These are phyloP conservation scores for Apocheima hispidaria DNA, from an alignment of 2,888 invertebrate genomes.

Conservation along the genomic window DNA sequence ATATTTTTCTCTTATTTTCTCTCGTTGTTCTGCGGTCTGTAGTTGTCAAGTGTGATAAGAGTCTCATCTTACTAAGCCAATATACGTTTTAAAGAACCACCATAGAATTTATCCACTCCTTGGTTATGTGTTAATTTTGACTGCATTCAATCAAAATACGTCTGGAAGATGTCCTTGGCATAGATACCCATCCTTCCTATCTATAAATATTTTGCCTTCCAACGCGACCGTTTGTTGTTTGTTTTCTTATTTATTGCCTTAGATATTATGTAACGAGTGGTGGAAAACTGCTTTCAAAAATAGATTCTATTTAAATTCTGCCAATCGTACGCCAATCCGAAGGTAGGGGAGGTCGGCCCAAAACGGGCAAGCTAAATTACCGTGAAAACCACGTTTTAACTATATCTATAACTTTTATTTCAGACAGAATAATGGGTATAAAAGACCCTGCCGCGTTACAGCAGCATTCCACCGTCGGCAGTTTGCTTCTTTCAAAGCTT, in stretches of 20 bases:
- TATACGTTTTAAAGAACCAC: not conserved
- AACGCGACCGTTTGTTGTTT: conserved; percentile 40
- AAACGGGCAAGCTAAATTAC: not conserved
- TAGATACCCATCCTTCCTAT: conserved; percentile 40
- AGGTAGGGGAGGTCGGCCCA: no score
- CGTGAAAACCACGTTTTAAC: no score
- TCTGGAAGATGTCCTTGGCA: conserved; percentile 53
- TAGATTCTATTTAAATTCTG: conserved; percentile 28
- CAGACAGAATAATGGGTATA: no score
- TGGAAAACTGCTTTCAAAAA: conserved; percentile 17
- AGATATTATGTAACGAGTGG: conserved; percentile 43
- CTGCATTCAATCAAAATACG: conserved; percentile 22
- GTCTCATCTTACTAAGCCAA: no score
- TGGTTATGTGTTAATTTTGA: conserved; percentile 7
- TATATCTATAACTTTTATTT: no score
- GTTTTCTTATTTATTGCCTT: conserved; percentile 35
- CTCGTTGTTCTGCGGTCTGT: no score
- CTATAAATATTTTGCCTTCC: conserved; percentile 51
- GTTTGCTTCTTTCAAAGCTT: no score
- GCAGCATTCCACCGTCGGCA: no score
- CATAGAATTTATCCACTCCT: not conserved
- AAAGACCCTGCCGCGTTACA: no score
- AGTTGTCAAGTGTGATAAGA: no score
- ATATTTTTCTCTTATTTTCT: no score
- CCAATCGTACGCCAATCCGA: conserved; percentile 7